Percentiles rank a stretch among this genome's conserved stretches.
phyloP scores from a whole-genome alignment of 1,140 invertebrate genomes.

The Diabrotica undecimpunctata region DNA sequence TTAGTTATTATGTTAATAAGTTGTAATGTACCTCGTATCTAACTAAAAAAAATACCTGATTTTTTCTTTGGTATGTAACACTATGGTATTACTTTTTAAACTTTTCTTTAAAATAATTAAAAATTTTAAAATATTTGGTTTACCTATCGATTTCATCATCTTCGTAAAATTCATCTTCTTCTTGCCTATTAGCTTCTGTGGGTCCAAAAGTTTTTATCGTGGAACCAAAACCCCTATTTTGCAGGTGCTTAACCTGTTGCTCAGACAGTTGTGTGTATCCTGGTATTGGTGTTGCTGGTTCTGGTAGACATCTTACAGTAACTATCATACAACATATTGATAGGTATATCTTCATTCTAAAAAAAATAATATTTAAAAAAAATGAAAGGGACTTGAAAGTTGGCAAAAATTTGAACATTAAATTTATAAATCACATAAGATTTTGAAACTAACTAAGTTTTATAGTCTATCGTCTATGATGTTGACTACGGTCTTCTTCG shows the following conservation, averaged over 20 bases:
- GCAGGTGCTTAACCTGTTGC: slow-evolving; percentile 34
- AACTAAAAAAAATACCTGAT: no score
- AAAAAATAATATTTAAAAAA: slow-evolving; percentile 8
- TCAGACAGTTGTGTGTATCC: slow-evolving; percentile 32
- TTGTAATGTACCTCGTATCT: no score
- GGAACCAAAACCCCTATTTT: slow-evolving; percentile 36
- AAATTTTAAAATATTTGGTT: neutral
- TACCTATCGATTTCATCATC: slow-evolving; percentile 28
- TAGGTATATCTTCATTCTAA: slow-evolving; percentile 30
- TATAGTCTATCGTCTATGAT: no score
- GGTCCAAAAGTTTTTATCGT: slow-evolving; percentile 31
- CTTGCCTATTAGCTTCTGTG: slow-evolving; percentile 16
- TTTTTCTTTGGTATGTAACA: no score
- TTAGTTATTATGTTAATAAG: no score
- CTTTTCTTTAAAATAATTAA: no score
- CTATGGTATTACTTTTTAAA: no score
- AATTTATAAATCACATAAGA: neutral
- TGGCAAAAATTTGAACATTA: neutral
- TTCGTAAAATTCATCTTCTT: slow-evolving; percentile 26
- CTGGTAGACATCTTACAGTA: slow-evolving; percentile 18
- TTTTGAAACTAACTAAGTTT: no score
- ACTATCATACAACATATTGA: slow-evolving; percentile 21
- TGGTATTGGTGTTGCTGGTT: slow-evolving; percentile 28
- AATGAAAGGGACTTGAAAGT: no score
- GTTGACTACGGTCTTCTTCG: no score